These are phyloP conservation scores for Hippocampus zosterae DNA, from an alignment of 2,113 vertebrate genomes.

Conservation along the genomic window DNA sequence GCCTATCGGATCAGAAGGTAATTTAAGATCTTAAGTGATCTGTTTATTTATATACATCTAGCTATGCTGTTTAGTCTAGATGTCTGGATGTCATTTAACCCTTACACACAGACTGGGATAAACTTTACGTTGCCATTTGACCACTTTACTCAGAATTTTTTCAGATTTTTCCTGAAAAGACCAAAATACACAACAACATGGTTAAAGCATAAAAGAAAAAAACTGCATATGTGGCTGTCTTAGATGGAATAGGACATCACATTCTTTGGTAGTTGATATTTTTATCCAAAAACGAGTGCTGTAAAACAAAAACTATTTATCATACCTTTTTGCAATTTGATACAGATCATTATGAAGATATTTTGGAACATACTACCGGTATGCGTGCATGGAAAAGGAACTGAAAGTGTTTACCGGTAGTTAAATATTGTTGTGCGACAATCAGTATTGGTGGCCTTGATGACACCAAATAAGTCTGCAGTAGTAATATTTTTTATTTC, in stretches of 20 bases:
- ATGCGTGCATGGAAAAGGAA: not conserved
- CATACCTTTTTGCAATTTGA: not conserved
- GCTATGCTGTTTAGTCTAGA: not conserved
- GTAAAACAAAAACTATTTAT: not conserved
- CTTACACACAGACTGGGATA: too few relatives aligned
- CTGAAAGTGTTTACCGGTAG: not conserved
- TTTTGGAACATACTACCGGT: not conserved
- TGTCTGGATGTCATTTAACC: not conserved
- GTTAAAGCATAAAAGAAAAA: too few relatives aligned
- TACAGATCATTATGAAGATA: not conserved
- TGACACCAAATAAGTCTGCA: conserved; percentile 5
- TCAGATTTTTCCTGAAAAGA: too few relatives aligned
- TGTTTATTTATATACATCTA: not conserved
- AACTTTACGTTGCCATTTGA: too few relatives aligned
- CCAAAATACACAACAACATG: too few relatives aligned
- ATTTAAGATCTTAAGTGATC: not conserved
- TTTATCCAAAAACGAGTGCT: not conserved
- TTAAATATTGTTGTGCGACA: not conserved
- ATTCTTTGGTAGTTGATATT: not conserved
- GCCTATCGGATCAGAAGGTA: conserved; percentile 97
- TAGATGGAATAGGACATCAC: not conserved
- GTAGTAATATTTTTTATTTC: conserved; percentile 15
- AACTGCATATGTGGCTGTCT: too few relatives aligned
- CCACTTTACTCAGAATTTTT: too few relatives aligned
- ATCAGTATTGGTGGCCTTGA: conserved; percentile 2